phyloP scores from a whole-genome alignment of 2,113 vertebrate species.

The Antidorcas marsupialis region DNA sequence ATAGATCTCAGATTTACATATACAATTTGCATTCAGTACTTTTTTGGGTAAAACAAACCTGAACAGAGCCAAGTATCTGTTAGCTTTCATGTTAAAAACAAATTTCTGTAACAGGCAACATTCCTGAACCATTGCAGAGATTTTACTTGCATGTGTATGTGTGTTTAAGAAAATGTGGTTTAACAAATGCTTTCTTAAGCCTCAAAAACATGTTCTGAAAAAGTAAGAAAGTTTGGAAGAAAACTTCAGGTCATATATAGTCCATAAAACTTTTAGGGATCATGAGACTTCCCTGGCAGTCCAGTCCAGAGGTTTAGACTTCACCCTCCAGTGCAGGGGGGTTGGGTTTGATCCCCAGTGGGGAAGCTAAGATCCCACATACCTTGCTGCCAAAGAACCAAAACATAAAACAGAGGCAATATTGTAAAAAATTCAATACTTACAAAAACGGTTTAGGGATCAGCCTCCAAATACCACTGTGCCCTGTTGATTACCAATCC shows the following conservation, averaged over 20 bases:
- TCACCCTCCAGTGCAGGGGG: neutral
- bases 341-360: neutral
- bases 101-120: neutral
- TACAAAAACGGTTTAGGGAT: neutral
- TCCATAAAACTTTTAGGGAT: neutral
- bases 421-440: neutral
- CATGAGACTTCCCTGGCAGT: neutral
- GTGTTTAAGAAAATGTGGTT: neutral
- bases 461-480: neutral
- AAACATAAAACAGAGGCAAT: neutral
- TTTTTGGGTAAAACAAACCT: neutral
- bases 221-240: neutral
- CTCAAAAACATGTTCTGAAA: neutral
- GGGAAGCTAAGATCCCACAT: neutral
- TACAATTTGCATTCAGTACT: neutral
- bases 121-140: neutral
- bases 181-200: neutral
- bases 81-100: neutral
- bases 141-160: neutral
- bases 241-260: neutral
- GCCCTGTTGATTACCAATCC: neutral
- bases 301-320: neutral
- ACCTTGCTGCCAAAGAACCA: neutral
- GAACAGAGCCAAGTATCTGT: constrained; percentile 24
- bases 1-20: neutral